Base-by-base conservation (phyloP, 2,888 invertebrate genomes). In the Tiphia femorata region DNA sequence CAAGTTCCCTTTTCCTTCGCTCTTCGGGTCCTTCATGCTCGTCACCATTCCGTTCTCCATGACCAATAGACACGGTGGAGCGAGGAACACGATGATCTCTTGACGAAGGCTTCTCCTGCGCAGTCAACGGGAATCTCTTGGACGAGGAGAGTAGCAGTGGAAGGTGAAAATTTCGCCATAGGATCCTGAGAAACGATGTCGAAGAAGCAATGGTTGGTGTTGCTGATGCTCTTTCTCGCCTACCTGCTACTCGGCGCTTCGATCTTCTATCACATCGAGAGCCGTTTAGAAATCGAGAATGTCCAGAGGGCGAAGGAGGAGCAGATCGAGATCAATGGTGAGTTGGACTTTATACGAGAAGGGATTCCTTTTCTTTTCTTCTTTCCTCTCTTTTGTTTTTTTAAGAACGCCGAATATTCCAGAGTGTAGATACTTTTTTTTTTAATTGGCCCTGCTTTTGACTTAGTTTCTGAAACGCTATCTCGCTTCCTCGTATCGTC, bases 231-330 rank as follows among this genome's bases (percentile, higher is more conserved):
- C 72, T 93, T 93, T 78, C 87, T 93, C 56, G 88, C 89, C 57
- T 94, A 94, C 79, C 84, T 94, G 67, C 85, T 94, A 73, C 87
- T 95, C 57, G 95, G 95, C 7, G 94, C 95, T n/a, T 90, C 90
- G 62, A 91, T 95, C 71, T 95, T 94, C 83, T 92, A 93, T 84
- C 89, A 90, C 77, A 91, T 94, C 71, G 94, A 95, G 85, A 90
- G 91, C 75, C 88, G 87, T 25, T 84, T 91, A 73, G 95, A 95
- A 84, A 83, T 87, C 44, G 84, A 87, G 60, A 86, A 87, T 63
- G 86, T 90, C 43, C 85, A 84, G 47, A 84, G 87, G 68, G 88
- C 89, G 52, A 86, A 87, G 71, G 83, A 86, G 67, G 89, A 90
- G 82, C 87, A 90, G 76, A 86, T 87, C 72, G 88, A 88, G 83